Base-by-base conservation (phyloP, 2,888 invertebrate genomes). In the Scaptomyza cyrtandrae region DNA sequence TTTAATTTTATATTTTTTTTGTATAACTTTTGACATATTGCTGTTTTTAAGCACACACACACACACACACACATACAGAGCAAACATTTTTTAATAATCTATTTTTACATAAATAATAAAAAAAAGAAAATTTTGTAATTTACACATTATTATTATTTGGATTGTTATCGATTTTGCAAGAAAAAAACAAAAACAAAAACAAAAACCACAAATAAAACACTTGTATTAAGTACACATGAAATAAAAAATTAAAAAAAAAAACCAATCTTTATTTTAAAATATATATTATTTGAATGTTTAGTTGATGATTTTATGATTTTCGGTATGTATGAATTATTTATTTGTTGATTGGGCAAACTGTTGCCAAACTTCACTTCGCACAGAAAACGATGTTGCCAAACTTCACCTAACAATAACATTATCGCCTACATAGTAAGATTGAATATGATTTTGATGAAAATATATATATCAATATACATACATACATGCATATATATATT, bases 141-240 rank as follows among this genome's bases (percentile, higher is more conserved):
- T 64, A 54, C 56, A 60, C 52, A 31, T 9, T 45, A 56, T 56
- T 57, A 60, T 69, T 67, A 53, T 54, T 59, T 60, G 78, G 63
- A 59, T 74, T 86, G 79, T 88, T 88, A 86, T 86, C 75, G 56
- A 81, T 78, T 71, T 78, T 85, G 64, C 44, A 67, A 71, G 9
- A 67, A 67, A 48, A 48, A 63, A 57, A 9, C 19, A 60, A 63
- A 65, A 46, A 24, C 19, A 27, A 57, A 31, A 24, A 58, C 29
- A 53, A 41, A 52, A 75, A 71, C 78, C 71, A 87, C 66, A 85
- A 81, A 85, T 85, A 72, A 35, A 35, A 79, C 75, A 88, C 66
- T 78, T 81, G 79, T 87, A 81, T 87, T 85, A 27, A 27, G 27
- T 85, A 81, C 71, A 75, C 68, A 80, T 63, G 57, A 81, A 81